These are phyloP conservation scores for Brachyhypopomus occidentalis DNA, from an alignment of 2,113 vertebrate species.

Conservation along the genomic window DNA sequence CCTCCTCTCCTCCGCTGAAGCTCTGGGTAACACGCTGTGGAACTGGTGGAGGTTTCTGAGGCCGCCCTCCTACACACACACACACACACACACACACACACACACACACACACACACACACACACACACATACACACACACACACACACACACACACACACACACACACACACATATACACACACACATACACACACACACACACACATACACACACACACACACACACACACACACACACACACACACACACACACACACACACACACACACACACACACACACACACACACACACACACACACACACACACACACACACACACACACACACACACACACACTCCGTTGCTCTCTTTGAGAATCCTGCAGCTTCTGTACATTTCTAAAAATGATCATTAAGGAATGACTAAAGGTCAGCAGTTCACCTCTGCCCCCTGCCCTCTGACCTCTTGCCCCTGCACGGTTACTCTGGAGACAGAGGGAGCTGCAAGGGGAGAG, in stretches of 20 bases:
- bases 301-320: not conserved
- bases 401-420: conserved; percentile 23
- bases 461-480: not conserved
- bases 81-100: not conserved
- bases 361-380: not conserved
- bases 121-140: not conserved
- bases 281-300: not conserved
- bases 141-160: not conserved
- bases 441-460: too few relatives aligned
- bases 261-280: not conserved
- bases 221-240: not conserved
- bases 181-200: not conserved
- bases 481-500: conserved; percentile 7
- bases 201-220: not conserved
- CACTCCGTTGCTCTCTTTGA: too few relatives aligned
- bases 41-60: too few relatives aligned
- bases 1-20: too few relatives aligned
- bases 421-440: not conserved
- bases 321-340: not conserved
- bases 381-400: conserved; percentile 29
- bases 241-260: not conserved
- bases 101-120: not conserved
- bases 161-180: not conserved
- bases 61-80: not conserved
- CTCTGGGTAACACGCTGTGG: too few relatives aligned